Evolutionary conservation across 2,113 vertebrate genomes (phyloP), one percentile per base, ranked within the genome.

Genomic region (Vulpes lagopus): DNA sequence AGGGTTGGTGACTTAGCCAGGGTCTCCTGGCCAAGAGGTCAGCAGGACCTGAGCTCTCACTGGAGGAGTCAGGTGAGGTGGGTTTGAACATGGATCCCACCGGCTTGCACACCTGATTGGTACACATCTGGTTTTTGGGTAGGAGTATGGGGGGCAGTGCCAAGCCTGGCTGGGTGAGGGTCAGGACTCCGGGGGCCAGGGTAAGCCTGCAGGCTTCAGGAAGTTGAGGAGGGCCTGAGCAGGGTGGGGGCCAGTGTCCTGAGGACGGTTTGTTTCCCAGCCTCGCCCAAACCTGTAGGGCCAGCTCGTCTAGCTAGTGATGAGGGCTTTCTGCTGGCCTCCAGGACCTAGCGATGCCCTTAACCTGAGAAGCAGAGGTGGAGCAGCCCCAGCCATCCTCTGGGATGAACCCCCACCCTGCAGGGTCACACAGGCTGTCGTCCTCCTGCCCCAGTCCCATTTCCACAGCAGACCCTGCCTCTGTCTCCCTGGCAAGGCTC

Each of bases 171-270:
- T 5, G 43, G 59, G 51, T 64, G n/a, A 9, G 12, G 11, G 59
- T 19, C n/a, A 8, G 60, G 60, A 23, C 19, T 22, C 25, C 9
- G 64, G 55, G 82, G 51, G 2, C 67, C 8, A 10, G 73, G 22
- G 19, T 6, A 30, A 67, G 76, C 57, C 4, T 0, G 30, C 3
- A 2, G 60, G 23, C 76, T 57, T 15, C 0, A 0, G 9, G n/a
- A 20, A 60, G 51, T 57, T 2, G 19, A 57, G 25, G 5, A 87
- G 17, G 79, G 69, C 35, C 43, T 43, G 38, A 62, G 32, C 15
- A 20, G n/a, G 23, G 20, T 10, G 17, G 74, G 17, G 43, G 55
- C 89, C 6, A 0, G 55, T 15, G 60, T 65, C 49, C 89, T 0
- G 3, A 60, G 27, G 23, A 35, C 53, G 93, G 35, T n/a, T 43